Evolutionary conservation across 1,140 invertebrate species (phyloP).

Genomic region (Chrysomallon squamiferum): DNA sequence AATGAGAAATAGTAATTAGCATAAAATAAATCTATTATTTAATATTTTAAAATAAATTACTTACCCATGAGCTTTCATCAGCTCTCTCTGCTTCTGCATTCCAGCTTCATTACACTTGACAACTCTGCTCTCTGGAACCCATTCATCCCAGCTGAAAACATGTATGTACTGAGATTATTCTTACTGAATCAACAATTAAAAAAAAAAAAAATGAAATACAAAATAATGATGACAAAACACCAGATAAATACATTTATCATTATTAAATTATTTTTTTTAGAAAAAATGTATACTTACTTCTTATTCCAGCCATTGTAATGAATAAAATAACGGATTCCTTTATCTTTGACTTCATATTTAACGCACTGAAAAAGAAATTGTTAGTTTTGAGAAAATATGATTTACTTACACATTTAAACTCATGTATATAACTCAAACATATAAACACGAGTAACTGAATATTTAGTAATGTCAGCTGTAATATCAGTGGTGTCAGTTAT

Average conservation of each 20-base stretch:
- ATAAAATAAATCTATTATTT: too few relatives aligned
- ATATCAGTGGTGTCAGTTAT: too few relatives aligned
- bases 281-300: slow-evolving; percentile 85
- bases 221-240: background rate
- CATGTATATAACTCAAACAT: too few relatives aligned
- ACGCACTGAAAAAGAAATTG: slow-evolving; percentile 71
- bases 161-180: background rate
- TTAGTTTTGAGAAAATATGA: too few relatives aligned
- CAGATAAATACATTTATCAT: background rate
- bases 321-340: slow-evolving; percentile 88
- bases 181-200: background rate
- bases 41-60: too few relatives aligned
- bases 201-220: background rate
- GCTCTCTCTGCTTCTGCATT: slow-evolving; percentile 87
- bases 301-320: slow-evolving; percentile 99
- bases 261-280: too few relatives aligned
- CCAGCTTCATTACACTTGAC: slow-evolving; percentile 93
- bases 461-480: too few relatives aligned
- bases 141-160: slow-evolving; percentile 91
- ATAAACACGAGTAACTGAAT: too few relatives aligned
- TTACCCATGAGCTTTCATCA: slow-evolving; percentile 69
- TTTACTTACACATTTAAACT: too few relatives aligned
- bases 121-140: slow-evolving; percentile 93
- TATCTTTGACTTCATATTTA: slow-evolving; percentile 83
- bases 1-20: too few relatives aligned